Conservation (phyloP, 2,888 invertebrate genomes). For the Erebia epiphron region DNA sequence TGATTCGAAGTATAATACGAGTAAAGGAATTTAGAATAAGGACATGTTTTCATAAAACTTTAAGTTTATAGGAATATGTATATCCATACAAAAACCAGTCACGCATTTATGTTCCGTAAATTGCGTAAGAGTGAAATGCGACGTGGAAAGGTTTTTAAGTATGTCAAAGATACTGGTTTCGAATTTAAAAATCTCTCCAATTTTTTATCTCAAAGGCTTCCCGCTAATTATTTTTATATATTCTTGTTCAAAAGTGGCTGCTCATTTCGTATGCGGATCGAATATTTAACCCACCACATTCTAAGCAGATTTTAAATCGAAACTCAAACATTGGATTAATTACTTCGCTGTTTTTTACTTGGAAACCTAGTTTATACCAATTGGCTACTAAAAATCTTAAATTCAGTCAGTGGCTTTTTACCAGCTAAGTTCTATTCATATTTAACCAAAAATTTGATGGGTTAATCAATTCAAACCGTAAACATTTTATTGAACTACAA, state of each 20-base stretch:
- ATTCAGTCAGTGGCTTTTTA: no score
- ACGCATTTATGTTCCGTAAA: conserved; percentile 14
- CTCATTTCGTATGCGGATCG: conserved; percentile 30
- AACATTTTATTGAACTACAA: neutral
- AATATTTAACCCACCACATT: conserved; percentile 22
- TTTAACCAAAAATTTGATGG: neutral
- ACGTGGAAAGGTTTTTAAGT: conserved; percentile 41
- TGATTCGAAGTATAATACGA: no score
- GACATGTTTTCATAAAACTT: conserved; percentile 9
- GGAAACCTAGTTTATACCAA: neutral
- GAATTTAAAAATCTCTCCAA: conserved; percentile 42
- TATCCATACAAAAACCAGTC: conserved; percentile 7
- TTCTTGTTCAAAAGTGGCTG: conserved; percentile 22
- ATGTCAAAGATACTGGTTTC: conserved; percentile 45
- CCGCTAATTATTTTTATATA: conserved; percentile 36
- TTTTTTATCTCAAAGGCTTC: conserved; percentile 36
- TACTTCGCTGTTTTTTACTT: neutral
- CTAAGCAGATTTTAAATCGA: conserved; percentile 16
- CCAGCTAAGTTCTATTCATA: no score
- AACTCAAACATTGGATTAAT: neutral
- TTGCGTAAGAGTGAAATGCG: conserved; percentile 42
- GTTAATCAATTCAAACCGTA: neutral
- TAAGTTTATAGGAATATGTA: neutral
- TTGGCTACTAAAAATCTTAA: neutral
- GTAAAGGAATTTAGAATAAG: neutral